Evolutionary conservation across 2,113 vertebrate genomes (phyloP), one percentile per base, ranked within the genome.

Genomic region (Parus major): DNA sequence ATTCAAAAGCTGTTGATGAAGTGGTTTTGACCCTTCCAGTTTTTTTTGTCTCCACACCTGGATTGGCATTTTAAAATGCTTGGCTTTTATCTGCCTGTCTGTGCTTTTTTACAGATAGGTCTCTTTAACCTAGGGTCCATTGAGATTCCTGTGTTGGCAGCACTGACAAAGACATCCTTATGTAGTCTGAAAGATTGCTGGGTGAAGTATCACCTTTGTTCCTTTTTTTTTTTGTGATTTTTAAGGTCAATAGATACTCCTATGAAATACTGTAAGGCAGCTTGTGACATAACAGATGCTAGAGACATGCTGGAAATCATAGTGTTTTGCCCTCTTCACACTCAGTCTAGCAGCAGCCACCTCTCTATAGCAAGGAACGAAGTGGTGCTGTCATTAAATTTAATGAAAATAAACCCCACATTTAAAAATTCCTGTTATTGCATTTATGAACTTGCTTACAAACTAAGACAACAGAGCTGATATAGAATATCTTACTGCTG

Each of bases 61-160:
- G 4, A 12, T 7, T 31, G 63, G 24, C n/a, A 50, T 2, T 36
- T 64, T 64, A 69, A 24, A 50, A 55, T 36, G 35, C 14, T 35
- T 82, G 42, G 6, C n/a, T 79, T 69, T 69, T 46, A 10, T 44
- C 31, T 70, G 44, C 25, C 29, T 31, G 9, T 39, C 63, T 2
- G 1, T 68, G 64, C 9, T 41, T 35, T 81, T 59, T 69, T 41
- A 46, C 28, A 65, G 50, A 55, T 10, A 31, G 21, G 11, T 49
- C 36, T 88, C n/a, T 76, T 36, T 63, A 63, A n/a, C 15, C 11
- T 39, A 10, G 29, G 7, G 4, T 56, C 53, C 42, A 3, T 15
- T 0, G 0, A 53, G n/a, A 33, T 47, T 59, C 31, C 19, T 28
- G 1, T 63, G 33, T 33, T 73, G 28, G 39, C 42, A 57, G 7